Evolutionary conservation across 1,140 invertebrate genomes (phyloP).

Genomic region (Drosophila funebris): DNA sequence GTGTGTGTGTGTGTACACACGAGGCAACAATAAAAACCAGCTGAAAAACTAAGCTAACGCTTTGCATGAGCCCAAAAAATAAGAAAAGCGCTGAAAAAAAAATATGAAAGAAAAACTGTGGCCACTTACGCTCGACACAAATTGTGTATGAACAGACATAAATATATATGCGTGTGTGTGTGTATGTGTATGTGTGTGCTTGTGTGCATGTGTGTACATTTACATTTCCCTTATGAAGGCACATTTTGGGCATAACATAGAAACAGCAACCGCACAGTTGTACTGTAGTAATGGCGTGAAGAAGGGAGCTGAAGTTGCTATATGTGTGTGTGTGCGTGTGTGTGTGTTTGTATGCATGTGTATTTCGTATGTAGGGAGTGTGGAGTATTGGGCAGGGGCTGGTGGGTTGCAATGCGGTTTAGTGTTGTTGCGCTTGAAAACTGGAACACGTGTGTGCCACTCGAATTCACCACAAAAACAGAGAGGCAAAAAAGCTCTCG

Average conservation of each 20-base stretch:
- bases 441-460: constrained; percentile 70
- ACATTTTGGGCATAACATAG: constrained; percentile 38
- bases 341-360: too few relatives aligned
- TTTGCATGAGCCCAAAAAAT: constrained; percentile 8
- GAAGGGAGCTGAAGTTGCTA: not conserved
- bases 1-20: not conserved
- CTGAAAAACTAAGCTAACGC: constrained; percentile 24
- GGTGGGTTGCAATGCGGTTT: constrained; percentile 6
- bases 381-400: not conserved
- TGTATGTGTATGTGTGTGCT: not conserved
- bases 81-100: not conserved
- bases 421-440: constrained; percentile 48
- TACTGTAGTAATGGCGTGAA: not conserved
- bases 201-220: constrained; percentile 11
- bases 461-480: constrained; percentile 76
- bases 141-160: constrained; percentile 31
- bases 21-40: constrained; percentile 28
- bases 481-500: constrained; percentile 63
- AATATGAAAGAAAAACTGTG: constrained; percentile 27
- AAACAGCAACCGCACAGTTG: constrained; percentile 36
- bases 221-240: constrained; percentile 28
- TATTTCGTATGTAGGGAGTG: too few relatives aligned
- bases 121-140: constrained; percentile 43
- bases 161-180: constrained; percentile 33
- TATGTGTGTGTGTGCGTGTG: not conserved